A percentile compares a stretch with the other conserved stretches of the same genome.
phyloP scores from a whole-genome alignment of 1,140 invertebrate species.

The Diachasma alloeum region DNA sequence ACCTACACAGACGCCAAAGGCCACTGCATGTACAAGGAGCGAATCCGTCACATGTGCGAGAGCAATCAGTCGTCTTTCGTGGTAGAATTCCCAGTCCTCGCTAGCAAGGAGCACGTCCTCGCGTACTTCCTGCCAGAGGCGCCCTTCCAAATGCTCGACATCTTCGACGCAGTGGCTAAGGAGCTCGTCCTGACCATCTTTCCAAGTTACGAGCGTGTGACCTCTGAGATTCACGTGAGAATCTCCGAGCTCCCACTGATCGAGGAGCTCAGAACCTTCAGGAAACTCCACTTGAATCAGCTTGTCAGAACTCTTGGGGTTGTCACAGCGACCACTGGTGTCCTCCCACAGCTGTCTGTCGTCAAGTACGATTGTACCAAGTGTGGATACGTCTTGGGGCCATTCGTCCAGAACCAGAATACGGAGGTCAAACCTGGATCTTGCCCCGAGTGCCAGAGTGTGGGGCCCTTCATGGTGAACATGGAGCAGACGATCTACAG shows the following conservation, averaged over 20 bases:
- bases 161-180: constrained; percentile 95
- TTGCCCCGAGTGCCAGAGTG: constrained; percentile 98
- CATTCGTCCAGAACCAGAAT: constrained; percentile 93
- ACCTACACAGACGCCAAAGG: constrained; percentile 89
- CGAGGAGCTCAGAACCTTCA: constrained; percentile 94
- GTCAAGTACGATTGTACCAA: constrained; percentile 98
- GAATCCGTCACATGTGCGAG: constrained; percentile 95
- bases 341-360: constrained; percentile 93
- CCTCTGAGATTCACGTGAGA: constrained; percentile 91
- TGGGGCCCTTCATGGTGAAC: constrained; percentile 94
- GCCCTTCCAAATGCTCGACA: constrained; percentile 93
- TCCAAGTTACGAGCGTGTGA: constrained; percentile 95
- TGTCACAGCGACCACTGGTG: constrained; percentile 94
- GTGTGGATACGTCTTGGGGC: constrained; percentile 94
- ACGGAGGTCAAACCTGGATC: constrained; percentile 94
- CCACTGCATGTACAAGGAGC: constrained; percentile 90
- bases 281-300: constrained; percentile 97
- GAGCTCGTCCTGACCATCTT: constrained; percentile 95
- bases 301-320: constrained; percentile 93
- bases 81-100: constrained; percentile 92
- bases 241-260: constrained; percentile 95
- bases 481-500: constrained; percentile 98
- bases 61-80: constrained; percentile 90
- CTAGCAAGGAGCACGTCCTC: constrained; percentile 88
- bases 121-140: constrained; percentile 98